These are phyloP conservation scores for Lytechinus variegatus DNA, from an alignment of 35 echinoderm and acorn worm genomes.

Conservation along the genomic window DNA sequence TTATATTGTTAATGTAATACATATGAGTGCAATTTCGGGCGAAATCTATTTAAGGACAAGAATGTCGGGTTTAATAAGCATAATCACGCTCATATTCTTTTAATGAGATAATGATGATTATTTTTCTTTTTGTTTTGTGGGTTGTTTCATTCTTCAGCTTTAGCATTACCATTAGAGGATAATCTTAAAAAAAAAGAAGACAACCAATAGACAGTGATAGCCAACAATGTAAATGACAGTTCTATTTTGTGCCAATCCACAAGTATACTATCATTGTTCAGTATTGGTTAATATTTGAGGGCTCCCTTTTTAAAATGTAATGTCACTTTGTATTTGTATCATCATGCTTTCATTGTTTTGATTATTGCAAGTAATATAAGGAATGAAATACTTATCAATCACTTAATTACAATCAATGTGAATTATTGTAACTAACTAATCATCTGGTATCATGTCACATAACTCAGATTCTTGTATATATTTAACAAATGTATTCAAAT, in stretches of 20 bases:
- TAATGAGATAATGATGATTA: no score
- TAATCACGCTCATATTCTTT: no score
- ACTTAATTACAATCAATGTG: background rate
- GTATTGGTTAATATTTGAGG: background rate
- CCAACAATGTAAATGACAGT: background rate
- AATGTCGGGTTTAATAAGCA: background rate
- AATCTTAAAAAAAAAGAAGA: no score
- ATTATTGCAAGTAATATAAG: background rate
- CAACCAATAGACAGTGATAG: no score
- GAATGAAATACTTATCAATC: background rate
- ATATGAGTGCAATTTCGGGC: background rate
- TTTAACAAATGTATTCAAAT: background rate
- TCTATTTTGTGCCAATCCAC: background rate
- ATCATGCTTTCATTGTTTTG: background rate
- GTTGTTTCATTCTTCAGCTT: no score
- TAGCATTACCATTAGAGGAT: no score
- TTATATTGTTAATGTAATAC: background rate
- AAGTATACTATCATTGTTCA: background rate
- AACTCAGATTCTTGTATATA: background rate
- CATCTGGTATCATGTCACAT: background rate
- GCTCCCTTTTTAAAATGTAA: background rate
- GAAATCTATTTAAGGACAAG: background rate
- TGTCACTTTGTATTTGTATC: background rate
- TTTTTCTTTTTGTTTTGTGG: no score
- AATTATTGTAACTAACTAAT: background rate